Evolutionary conservation across 2,888 invertebrate species (phyloP).

Genomic region (Microchrysa polita): DNA sequence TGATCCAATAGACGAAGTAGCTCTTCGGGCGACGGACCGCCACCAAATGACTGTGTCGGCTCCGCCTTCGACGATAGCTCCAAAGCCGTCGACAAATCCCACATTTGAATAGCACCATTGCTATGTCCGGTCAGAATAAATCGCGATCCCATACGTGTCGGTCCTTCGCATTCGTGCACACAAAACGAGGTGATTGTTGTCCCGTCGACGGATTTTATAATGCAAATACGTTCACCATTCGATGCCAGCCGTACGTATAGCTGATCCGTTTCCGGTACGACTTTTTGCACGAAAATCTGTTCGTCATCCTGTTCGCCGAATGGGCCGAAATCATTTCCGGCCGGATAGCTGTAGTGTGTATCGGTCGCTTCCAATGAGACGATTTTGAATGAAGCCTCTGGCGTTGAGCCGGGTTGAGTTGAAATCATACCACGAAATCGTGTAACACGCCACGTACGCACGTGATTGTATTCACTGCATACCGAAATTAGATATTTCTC

Average conservation of each 20-base stretch:
- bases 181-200: slow-evolving; percentile 94
- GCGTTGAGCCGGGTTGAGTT: slow-evolving; percentile 97
- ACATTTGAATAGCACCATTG: slow-evolving; percentile 95
- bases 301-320: slow-evolving; percentile 98
- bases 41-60: slow-evolving; percentile 72
- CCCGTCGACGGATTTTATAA: slow-evolving; percentile 93
- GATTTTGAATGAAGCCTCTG: slow-evolving; percentile 93
- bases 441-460: slow-evolving; percentile 96
- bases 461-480: slow-evolving; percentile 98
- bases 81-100: slow-evolving; percentile 96
- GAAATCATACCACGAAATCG: slow-evolving; percentile 98
- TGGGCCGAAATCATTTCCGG: slow-evolving; percentile 82
- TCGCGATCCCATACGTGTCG: slow-evolving; percentile 89
- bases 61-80: slow-evolving; percentile 29
- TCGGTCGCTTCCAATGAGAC: slow-evolving; percentile 70
- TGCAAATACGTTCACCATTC: slow-evolving; percentile 94
- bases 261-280: slow-evolving; percentile 96
- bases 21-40: slow-evolving; percentile 94
- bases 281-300: slow-evolving; percentile 97
- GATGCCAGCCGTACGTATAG: slow-evolving; percentile 94
- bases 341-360: slow-evolving; percentile 70
- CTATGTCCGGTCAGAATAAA: slow-evolving; percentile 93
- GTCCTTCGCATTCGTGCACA: slow-evolving; percentile 97
- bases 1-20: slow-evolving; percentile 90
- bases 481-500: slow-evolving; percentile 96